Evolutionary conservation across 1,140 invertebrate genomes (phyloP), one percentile per base, ranked within the genome.

Genomic region (Himalopsyche phryganea): DNA sequence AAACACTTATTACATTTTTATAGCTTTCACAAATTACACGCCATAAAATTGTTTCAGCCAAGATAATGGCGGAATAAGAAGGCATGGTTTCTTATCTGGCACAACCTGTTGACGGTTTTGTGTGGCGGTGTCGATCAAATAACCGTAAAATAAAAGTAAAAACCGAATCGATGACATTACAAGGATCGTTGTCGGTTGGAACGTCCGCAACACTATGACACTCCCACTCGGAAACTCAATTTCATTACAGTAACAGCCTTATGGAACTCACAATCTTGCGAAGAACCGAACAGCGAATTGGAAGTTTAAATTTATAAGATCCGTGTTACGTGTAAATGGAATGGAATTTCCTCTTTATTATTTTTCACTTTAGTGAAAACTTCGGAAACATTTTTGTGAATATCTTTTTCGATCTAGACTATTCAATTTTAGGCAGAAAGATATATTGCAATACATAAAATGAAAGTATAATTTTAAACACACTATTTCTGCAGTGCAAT

Each of bases 111-210:
- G 23, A 28, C 23, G 38, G 38, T 40, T 15, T 28, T 28, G 23
- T 40, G 38, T 11, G 15, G 38, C 15, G 11, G 38, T 6, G 38
- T 40, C 38, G 38, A 40, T 40, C 38, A 40, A 40, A 40, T 40
- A 40, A 40, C 38, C 38, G 38, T 40, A 40, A 40, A 40, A 40
- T 40, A 40, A 40, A 40, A 40, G 38, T 40, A 40, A 40, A 11
- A 40, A 11, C 38, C 38, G 38, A 40, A 40, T 40, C 38, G 38
- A 40, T 15, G 38, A 4, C 38, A 15, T 40, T 40, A 40, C 38
- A 5, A n/a, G 38, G 38, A 15, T 13, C 15, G 38, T 15, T 15
- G 38, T 40, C 38, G 38, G 38, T 40, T 40, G 38, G 4, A 40
- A 40, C 15, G 38, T 40, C 15, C 38, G 15, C n/a, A 3, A 11